Evolutionary conservation across 2,888 invertebrate species (phyloP).

Genomic region (Uropetala carovei): DNA sequence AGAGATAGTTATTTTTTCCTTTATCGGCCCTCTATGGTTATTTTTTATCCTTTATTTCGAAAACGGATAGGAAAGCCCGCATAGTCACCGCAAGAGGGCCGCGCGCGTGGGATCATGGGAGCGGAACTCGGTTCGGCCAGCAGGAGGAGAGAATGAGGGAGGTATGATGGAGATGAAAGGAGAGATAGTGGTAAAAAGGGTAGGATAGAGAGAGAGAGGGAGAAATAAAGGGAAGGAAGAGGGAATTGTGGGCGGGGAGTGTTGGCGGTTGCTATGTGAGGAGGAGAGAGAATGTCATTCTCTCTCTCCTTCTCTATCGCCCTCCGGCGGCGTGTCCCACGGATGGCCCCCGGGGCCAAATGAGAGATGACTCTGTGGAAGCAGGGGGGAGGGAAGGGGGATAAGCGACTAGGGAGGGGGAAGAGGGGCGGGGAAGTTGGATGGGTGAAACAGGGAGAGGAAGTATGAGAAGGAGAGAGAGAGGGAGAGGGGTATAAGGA

Average conservation of each 20-base stretch:
- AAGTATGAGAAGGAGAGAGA: not conserved
- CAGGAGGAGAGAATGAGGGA: not conserved
- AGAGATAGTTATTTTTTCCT: too few relatives aligned
- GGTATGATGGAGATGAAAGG: not conserved
- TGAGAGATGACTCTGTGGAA: constrained; percentile 21
- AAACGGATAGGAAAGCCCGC: not conserved
- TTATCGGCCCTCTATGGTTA: too few relatives aligned
- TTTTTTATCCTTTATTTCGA: too few relatives aligned
- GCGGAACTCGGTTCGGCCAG: not conserved
- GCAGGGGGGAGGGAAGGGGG: not conserved
- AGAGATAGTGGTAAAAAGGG: not conserved
- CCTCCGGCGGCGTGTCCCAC: not conserved
- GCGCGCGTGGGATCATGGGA: not conserved
- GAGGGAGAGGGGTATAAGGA: not conserved
- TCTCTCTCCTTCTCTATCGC: not conserved
- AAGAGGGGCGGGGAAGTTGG: not conserved
- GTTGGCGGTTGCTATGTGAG: not conserved
- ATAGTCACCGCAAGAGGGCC: not conserved
- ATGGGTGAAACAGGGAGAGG: not conserved
- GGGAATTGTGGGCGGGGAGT: not conserved
- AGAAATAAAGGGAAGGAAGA: not conserved
- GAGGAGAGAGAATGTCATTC: not conserved
- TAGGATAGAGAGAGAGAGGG: not conserved
- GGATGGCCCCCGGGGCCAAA: constrained; percentile 1
- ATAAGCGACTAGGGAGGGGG: not conserved